These are phyloP conservation scores for Lateolabrax maculatus DNA, from an alignment of 2,797 vertebrate genomes.

Conservation along the genomic window DNA sequence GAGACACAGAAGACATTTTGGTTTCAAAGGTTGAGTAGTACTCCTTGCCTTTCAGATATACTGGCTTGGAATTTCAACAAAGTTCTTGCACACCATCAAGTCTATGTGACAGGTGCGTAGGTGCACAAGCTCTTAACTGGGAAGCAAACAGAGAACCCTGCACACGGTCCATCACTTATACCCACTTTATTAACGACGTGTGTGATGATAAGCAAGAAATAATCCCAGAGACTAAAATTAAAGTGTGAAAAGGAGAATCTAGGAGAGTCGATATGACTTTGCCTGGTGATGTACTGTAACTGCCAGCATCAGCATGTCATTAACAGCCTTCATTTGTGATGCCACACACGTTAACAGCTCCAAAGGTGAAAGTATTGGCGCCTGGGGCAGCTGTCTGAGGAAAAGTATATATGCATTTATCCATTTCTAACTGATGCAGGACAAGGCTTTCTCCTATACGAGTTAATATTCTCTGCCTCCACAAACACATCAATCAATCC, in stretches of 20 bases:
- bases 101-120: no score
- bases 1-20: not conserved
- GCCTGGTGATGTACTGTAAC: not conserved
- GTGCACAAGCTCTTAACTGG: no score
- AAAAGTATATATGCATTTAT: not conserved
- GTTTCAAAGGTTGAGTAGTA: no score
- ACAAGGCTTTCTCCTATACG: not conserved
- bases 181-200: not conserved
- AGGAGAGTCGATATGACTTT: not conserved
- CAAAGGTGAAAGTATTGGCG: not conserved
- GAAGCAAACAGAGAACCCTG: no score
- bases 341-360: conserved; percentile 12
- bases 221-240: not conserved
- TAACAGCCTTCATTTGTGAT: conserved; percentile 22
- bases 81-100: not conserved
- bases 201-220: not conserved
- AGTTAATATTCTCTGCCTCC: conserved; percentile 6
- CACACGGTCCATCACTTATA: not conserved
- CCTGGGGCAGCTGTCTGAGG: not conserved
- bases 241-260: not conserved
- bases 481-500: no score
- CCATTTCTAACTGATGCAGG: not conserved
- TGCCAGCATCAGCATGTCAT: not conserved
- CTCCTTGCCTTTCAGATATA: no score
- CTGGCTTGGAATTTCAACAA: not conserved